phyloP scores from a whole-genome alignment of 2,888 invertebrate species.

The Torymus tubicola region DNA sequence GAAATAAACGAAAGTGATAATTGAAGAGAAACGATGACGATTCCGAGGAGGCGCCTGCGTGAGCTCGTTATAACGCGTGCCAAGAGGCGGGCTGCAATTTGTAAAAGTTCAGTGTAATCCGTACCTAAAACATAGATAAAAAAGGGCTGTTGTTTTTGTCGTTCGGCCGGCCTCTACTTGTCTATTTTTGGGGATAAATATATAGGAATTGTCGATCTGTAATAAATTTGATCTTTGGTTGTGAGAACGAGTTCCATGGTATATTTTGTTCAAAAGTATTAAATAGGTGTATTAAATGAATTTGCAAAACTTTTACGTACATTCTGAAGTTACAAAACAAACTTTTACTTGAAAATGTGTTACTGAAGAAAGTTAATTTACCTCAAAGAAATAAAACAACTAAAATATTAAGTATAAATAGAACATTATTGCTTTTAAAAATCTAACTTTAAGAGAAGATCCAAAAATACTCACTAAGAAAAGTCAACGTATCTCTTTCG shows the following conservation, averaged over 20 bases:
- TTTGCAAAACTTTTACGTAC: too few species aligned
- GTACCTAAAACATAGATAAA: constrained; percentile 75
- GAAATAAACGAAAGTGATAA: constrained; percentile 15
- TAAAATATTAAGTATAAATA: too few species aligned
- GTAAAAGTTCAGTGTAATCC: constrained; percentile 71
- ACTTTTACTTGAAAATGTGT: too few species aligned
- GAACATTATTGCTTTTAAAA: too few species aligned
- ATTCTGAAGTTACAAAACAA: too few species aligned
- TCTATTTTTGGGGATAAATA: neutral
- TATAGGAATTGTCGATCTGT: neutral
- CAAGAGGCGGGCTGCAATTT: constrained; percentile 73
- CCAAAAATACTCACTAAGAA: too few species aligned
- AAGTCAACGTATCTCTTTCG: too few species aligned
- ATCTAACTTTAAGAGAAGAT: too few species aligned
- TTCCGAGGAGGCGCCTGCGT: constrained; percentile 60
- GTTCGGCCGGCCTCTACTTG: constrained; percentile 72
- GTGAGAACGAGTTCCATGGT: neutral
- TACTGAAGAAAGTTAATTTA: too few species aligned
- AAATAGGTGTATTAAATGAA: too few species aligned
- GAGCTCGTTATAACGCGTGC: constrained; percentile 69
- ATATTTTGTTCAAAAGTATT: neutral
- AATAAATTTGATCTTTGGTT: neutral
- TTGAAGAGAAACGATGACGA: constrained; percentile 63
- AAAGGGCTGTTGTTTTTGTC: constrained; percentile 66
- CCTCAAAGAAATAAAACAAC: too few species aligned